Evolutionary conservation across 2,888 invertebrate genomes (phyloP).

Genomic region (Cryptophagus acutangulus): DNA sequence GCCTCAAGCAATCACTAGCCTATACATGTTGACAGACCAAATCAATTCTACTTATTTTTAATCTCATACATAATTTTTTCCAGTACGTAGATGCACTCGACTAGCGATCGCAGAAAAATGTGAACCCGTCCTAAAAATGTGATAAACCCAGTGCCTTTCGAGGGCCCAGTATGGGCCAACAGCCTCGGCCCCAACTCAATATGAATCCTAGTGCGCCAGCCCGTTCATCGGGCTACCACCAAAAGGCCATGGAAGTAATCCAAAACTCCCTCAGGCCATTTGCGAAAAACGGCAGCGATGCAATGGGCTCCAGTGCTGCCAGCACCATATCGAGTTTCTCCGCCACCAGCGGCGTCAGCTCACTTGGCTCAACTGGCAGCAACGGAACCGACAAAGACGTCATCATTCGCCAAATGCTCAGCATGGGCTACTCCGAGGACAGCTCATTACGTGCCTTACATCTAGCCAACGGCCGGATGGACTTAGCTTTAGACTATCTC

Average conservation of each 20-base stretch:
- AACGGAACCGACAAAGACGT: slow-evolving; percentile 54
- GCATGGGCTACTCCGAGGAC: slow-evolving; percentile 74
- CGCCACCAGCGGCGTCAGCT: slow-evolving; percentile 58
- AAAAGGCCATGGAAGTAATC: slow-evolving; percentile 82
- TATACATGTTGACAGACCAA: slow-evolving; percentile 32
- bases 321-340: slow-evolving; percentile 66
- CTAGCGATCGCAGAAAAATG: no score
- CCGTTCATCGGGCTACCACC: slow-evolving; percentile 69
- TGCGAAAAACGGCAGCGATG: slow-evolving; percentile 59
- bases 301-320: slow-evolving; percentile 67
- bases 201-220: slow-evolving; percentile 60
- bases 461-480: slow-evolving; percentile 64
- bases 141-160: slow-evolving; percentile 4
- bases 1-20: slow-evolving; percentile 31
- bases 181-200: slow-evolving; percentile 51
- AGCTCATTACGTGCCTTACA: slow-evolving; percentile 56
- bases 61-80: slow-evolving; percentile 4
- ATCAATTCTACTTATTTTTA: slow-evolving; percentile 5
- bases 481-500: slow-evolving; percentile 66
- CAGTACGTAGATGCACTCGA: no score
- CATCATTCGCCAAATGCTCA: slow-evolving; percentile 61
- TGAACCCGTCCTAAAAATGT: background rate
- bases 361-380: slow-evolving; percentile 52
- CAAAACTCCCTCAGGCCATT: slow-evolving; percentile 77
- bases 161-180: slow-evolving; percentile 54